Percentiles rank a stretch among this genome's conserved stretches.
Conservation (phyloP, 2,797 vertebrate genomes). For the Etheostoma nigrum region DNA sequence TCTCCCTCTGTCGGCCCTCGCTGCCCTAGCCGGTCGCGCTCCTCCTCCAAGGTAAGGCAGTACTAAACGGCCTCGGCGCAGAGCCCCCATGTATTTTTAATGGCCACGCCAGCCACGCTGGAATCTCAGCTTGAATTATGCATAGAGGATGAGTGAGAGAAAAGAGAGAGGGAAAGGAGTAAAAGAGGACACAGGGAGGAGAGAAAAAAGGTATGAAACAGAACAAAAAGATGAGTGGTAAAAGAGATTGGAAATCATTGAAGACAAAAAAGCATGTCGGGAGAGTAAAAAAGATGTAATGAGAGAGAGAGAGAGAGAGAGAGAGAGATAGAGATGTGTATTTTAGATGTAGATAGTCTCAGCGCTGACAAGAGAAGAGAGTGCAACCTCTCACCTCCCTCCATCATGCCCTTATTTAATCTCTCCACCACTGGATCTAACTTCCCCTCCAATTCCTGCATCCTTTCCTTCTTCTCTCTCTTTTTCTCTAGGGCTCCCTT, state of each 20-base stretch:
- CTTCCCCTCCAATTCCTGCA: conserved; percentile 53
- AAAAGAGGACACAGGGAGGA: conserved; percentile 31
- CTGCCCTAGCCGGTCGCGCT: conserved; percentile 43
- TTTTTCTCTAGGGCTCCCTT: conserved; percentile 51
- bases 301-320: conserved; percentile 4
- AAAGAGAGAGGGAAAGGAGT: conserved; percentile 17
- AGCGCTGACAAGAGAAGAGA: conserved; percentile 48
- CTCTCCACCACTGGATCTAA: conserved; percentile 53
- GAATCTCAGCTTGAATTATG: conserved; percentile 79
- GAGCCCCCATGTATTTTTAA: conserved; percentile 79
- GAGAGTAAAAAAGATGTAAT: conserved; percentile 26
- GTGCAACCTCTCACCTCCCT: conserved; percentile 54
- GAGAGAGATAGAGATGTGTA: conserved; percentile 24
- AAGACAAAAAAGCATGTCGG: conserved; percentile 36
- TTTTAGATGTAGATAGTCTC: conserved; percentile 59
- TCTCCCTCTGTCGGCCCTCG: conserved; percentile 23
- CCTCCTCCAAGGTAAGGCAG: conserved; percentile 62
- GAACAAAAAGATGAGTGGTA: conserved; percentile 43
- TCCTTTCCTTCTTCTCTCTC: conserved; percentile 46
- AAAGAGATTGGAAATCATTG: conserved; percentile 42
- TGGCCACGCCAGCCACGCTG: conserved; percentile 70
- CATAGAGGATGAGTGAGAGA: conserved; percentile 61
- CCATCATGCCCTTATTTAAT: conserved; percentile 57
- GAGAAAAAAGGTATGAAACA: conserved; percentile 12
- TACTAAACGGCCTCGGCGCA: conserved; percentile 70